These are phyloP conservation scores for Neomicropteryx cornuta DNA, from an alignment of 1,140 invertebrate species.

Conservation along the genomic window DNA sequence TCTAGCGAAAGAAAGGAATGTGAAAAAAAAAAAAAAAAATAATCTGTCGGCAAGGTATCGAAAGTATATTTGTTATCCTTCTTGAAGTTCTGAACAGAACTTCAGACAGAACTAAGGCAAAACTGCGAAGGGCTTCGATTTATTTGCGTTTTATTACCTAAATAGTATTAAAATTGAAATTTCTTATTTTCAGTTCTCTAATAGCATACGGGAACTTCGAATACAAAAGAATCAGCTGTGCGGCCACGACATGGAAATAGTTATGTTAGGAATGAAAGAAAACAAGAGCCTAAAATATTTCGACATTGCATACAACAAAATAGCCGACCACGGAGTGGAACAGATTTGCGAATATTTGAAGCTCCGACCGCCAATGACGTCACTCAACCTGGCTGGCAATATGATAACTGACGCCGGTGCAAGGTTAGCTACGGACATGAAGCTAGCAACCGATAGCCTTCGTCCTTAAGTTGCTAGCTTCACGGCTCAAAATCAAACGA, in stretches of 20 bases:
- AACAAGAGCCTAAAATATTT: conserved; percentile 40
- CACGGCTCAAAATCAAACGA: too few species aligned
- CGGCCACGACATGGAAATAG: conserved; percentile 42
- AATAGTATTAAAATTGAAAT: conserved; percentile 2
- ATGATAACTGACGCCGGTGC: conserved; percentile 40
- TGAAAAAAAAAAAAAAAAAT: neutral
- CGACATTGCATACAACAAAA: conserved; percentile 43
- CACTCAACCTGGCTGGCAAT: conserved; percentile 42
- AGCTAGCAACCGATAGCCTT: too few species aligned
- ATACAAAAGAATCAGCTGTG: conserved; percentile 45
- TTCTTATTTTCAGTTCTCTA: conserved; percentile 25
- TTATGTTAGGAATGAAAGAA: conserved; percentile 32
- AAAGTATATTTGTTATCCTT: too few species aligned
- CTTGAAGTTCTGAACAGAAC: neutral
- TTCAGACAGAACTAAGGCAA: neutral
- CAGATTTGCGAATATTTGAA: conserved; percentile 39
- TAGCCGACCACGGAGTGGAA: conserved; percentile 42
- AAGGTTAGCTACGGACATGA: too few species aligned
- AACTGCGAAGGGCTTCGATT: too few species aligned
- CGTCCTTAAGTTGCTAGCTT: too few species aligned
- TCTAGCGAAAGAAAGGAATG: too few species aligned
- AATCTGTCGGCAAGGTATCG: neutral
- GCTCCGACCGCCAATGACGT: conserved; percentile 29
- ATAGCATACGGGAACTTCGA: conserved; percentile 38
- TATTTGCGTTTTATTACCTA: neutral